Evolutionary conservation across 2,113 vertebrate species (phyloP).

Genomic region (Gnathonemus echidnorhynchus): DNA sequence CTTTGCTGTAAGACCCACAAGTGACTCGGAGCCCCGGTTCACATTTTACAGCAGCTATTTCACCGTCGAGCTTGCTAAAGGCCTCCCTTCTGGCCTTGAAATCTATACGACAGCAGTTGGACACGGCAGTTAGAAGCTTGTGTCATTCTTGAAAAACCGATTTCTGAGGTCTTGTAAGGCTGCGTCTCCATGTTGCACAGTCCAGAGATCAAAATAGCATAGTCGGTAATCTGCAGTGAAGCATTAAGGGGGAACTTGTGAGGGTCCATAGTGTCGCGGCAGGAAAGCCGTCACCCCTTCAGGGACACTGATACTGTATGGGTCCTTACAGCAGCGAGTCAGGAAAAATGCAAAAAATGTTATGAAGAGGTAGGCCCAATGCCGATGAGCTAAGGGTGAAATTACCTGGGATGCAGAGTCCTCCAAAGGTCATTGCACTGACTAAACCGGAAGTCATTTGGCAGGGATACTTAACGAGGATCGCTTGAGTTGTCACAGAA

Average conservation of each 20-base stretch:
- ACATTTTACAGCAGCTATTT: not conserved
- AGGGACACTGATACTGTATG: not conserved
- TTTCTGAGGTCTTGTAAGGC: not conserved
- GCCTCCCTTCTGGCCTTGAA: not conserved
- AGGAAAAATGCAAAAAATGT: not conserved
- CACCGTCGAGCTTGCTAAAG: not conserved
- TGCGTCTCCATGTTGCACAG: not conserved
- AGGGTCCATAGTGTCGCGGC: not conserved
- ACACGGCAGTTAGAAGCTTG: not conserved
- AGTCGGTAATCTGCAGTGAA: not conserved
- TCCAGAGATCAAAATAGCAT: not conserved
- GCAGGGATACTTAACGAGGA: conserved; percentile 18
- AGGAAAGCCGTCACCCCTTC: not conserved
- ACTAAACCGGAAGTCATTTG: conserved; percentile 16
- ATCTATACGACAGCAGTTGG: not conserved
- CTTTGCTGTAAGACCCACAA: not conserved
- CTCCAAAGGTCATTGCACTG: not conserved
- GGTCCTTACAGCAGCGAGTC: not conserved
- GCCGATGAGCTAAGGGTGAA: not conserved
- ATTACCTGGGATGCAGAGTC: not conserved
- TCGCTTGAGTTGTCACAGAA: conserved; percentile 21
- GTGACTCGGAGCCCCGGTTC: not conserved
- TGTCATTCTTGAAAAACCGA: not conserved
- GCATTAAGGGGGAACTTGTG: not conserved
- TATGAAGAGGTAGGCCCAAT: not conserved